Conservation (phyloP, 1,140 invertebrate genomes). For the Musca domestica region DNA sequence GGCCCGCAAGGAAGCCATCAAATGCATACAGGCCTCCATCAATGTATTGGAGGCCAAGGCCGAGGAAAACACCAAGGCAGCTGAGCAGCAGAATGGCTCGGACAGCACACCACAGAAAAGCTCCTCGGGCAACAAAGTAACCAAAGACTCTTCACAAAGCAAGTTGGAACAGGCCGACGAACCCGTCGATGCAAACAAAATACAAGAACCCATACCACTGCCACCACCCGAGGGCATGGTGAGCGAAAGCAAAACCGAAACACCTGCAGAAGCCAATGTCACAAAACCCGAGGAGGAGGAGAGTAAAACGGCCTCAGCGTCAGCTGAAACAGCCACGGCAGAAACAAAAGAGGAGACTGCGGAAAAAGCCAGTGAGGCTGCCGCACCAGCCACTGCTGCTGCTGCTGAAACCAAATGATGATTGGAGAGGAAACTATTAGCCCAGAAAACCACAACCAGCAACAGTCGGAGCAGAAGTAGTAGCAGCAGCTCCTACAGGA, state of each 20-base stretch:
- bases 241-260: neutral
- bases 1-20: constrained; percentile 83
- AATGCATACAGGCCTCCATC: constrained; percentile 82
- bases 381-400: constrained; percentile 14
- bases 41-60: constrained; percentile 75
- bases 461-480: too few species aligned
- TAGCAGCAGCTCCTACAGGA: neutral
- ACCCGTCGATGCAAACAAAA: constrained; percentile 44
- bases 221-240: constrained; percentile 35
- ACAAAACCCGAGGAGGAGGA: neutral
- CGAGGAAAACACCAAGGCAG: constrained; percentile 54
- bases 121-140: neutral
- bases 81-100: neutral
- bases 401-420: constrained; percentile 44
- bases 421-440: constrained; percentile 21
- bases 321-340: neutral
- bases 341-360: constrained; percentile 15
- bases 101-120: constrained; percentile 13
- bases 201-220: constrained; percentile 45
- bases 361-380: constrained; percentile 29
- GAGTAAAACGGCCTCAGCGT: constrained; percentile 6
- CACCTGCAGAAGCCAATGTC: neutral
- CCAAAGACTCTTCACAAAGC: constrained; percentile 1
- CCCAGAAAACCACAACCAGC: too few species aligned
- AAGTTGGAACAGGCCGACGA: constrained; percentile 26